Percentiles rank a stretch among this genome's conserved stretches.
phyloP scores from a whole-genome alignment of 2,797 vertebrate species.

The Xenopus petersii region DNA sequence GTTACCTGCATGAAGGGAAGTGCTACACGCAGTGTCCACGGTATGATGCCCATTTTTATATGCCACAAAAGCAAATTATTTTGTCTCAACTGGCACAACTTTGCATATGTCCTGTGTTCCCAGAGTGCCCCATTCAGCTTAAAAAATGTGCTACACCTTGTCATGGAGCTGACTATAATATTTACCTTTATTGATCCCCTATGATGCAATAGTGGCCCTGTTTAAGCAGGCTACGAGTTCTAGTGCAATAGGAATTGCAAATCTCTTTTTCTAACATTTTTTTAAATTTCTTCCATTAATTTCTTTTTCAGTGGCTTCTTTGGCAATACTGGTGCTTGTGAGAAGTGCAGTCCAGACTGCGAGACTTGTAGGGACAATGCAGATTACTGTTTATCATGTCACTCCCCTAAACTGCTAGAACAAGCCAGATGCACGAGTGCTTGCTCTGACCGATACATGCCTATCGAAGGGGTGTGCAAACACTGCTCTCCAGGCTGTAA shows the following conservation, averaged over 20 bases:
- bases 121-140: too few relatives aligned
- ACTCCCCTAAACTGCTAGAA: conserved; percentile 63
- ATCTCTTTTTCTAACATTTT: too few relatives aligned
- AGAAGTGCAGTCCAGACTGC: conserved; percentile 71
- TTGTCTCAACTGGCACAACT: too few relatives aligned
- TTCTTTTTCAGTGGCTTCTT: conserved; percentile 74
- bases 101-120: too few relatives aligned
- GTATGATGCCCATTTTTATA: conserved; percentile 58
- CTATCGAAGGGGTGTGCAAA: conserved; percentile 67
- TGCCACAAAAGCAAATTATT: too few relatives aligned
- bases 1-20: conserved; percentile 71
- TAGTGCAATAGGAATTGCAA: too few relatives aligned
- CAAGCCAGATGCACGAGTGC: conserved; percentile 63
- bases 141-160: too few relatives aligned
- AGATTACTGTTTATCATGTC: conserved; percentile 76
- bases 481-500: conserved; percentile 75
- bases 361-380: conserved; percentile 68
- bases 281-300: too few relatives aligned
- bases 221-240: too few relatives aligned
- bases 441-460: conserved; percentile 74
- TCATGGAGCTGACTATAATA: too few relatives aligned
- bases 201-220: too few relatives aligned
- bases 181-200: too few relatives aligned
- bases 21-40: conserved; percentile 76
- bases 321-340: conserved; percentile 53